phyloP scores from a whole-genome alignment of 2,888 invertebrate genomes.

The Ornithoptera alexandrae region DNA sequence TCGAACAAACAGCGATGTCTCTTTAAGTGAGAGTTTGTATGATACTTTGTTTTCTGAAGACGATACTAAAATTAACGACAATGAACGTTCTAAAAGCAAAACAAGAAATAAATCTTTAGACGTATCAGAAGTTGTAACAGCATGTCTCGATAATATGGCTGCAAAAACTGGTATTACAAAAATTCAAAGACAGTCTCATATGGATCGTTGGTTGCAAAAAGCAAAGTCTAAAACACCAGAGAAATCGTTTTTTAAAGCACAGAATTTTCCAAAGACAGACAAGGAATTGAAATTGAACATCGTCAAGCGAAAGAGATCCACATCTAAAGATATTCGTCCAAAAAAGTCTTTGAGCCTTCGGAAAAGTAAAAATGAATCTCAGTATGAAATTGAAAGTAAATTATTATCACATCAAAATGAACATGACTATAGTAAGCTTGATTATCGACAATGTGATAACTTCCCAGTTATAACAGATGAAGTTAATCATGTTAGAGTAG shows the following conservation, averaged over 20 bases:
- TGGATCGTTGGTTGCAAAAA: slow-evolving; percentile 76
- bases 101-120: slow-evolving; percentile 62
- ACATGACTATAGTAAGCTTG: slow-evolving; percentile 48
- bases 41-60: slow-evolving; percentile 72
- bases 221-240: slow-evolving; percentile 76
- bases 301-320: slow-evolving; percentile 44
- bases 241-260: slow-evolving; percentile 52
- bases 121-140: slow-evolving; percentile 72
- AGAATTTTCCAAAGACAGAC: slow-evolving; percentile 31
- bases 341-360: slow-evolving; percentile 50
- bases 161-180: slow-evolving; percentile 73
- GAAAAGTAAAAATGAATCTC: slow-evolving; percentile 50
- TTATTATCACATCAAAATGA: slow-evolving; percentile 45
- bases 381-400: slow-evolving; percentile 37
- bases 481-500: slow-evolving; percentile 26
- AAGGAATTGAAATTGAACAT: slow-evolving; percentile 32
- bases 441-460: slow-evolving; percentile 23
- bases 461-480: slow-evolving; percentile 22
- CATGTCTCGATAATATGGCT: slow-evolving; percentile 74
- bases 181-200: slow-evolving; percentile 73
- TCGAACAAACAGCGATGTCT: slow-evolving; percentile 68
- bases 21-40: slow-evolving; percentile 71
- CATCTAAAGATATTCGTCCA: slow-evolving; percentile 35
- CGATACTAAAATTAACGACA: slow-evolving; percentile 55
- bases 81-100: slow-evolving; percentile 50